A percentile compares a stretch with the other conserved stretches of the same genome.
These are phyloP conservation scores for Arenicola marina DNA, from an alignment of 2,888 invertebrate genomes.

Conservation along the genomic window DNA sequence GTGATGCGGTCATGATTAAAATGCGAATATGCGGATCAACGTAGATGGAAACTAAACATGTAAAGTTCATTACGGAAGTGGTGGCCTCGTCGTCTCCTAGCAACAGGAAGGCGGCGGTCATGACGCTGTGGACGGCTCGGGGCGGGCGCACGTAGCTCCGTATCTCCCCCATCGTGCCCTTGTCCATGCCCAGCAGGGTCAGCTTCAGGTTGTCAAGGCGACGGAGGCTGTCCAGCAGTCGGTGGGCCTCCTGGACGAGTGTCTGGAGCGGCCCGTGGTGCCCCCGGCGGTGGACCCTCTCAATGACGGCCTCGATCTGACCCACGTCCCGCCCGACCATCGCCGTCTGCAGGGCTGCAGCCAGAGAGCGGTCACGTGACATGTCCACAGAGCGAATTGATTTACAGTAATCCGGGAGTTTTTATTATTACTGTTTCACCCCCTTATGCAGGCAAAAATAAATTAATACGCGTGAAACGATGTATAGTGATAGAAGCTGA, in stretches of 20 bases:
- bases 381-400: no score
- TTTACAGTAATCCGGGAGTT: no score
- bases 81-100: constrained; percentile 44
- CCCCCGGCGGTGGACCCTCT: neutral
- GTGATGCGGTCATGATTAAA: no score
- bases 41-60: no score
- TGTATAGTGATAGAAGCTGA: no score
- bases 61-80: constrained; percentile 36
- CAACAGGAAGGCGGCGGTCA: constrained; percentile 47
- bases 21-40: no score
- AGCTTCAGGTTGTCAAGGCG: neutral
- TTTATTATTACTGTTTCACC: no score
- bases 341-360: neutral
- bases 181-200: constrained; percentile 43
- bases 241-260: neutral
- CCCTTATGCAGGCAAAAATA: no score
- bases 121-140: constrained; percentile 43
- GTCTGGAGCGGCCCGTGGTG: neutral
- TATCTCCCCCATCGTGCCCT: constrained; percentile 49
- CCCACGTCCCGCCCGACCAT: neutral
- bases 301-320: neutral
- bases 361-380: no score
- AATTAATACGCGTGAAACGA: no score
- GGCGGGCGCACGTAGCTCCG: constrained; percentile 48
- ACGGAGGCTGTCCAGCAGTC: neutral